Evolutionary conservation across 1,140 invertebrate species (phyloP).

Genomic region (Drosophila paulistorum): DNA sequence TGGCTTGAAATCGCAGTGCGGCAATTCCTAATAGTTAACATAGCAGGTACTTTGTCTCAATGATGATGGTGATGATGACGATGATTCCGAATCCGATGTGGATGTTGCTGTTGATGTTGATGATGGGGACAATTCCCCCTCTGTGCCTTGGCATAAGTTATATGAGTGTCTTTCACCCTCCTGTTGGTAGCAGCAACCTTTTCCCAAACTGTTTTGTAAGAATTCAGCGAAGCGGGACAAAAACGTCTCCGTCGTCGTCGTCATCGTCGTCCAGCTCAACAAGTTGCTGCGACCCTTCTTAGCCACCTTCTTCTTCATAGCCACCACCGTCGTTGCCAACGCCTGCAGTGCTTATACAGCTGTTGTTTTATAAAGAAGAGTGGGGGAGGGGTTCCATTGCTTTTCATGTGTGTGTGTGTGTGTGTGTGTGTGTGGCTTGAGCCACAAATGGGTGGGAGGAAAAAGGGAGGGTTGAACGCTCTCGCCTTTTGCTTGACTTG

Average conservation of each 20-base stretch:
- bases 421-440: no score
- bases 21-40: conserved; percentile 39
- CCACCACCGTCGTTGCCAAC: neutral
- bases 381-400: neutral
- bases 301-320: conserved; percentile 7
- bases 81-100: neutral
- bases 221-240: conserved; percentile 69
- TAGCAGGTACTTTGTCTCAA: conserved; percentile 63
- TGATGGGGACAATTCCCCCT: conserved; percentile 35
- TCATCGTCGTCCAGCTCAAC: conserved; percentile 61
- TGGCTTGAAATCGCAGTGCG: conserved; percentile 26
- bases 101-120: conserved; percentile 24
- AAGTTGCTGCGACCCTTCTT: conserved; percentile 55
- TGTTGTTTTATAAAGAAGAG: conserved; percentile 53
- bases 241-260: conserved; percentile 32
- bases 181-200: neutral
- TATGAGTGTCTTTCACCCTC: conserved; percentile 36
- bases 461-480: conserved; percentile 53
- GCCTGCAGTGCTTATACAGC: conserved; percentile 57
- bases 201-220: conserved; percentile 23
- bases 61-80: conserved; percentile 37
- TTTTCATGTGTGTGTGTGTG: neutral
- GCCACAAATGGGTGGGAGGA: neutral
- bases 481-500: conserved; percentile 16
- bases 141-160: conserved; percentile 42